Evolutionary conservation across 2,113 vertebrate genomes (phyloP).

Genomic region (Malurus alboscapulatus): DNA sequence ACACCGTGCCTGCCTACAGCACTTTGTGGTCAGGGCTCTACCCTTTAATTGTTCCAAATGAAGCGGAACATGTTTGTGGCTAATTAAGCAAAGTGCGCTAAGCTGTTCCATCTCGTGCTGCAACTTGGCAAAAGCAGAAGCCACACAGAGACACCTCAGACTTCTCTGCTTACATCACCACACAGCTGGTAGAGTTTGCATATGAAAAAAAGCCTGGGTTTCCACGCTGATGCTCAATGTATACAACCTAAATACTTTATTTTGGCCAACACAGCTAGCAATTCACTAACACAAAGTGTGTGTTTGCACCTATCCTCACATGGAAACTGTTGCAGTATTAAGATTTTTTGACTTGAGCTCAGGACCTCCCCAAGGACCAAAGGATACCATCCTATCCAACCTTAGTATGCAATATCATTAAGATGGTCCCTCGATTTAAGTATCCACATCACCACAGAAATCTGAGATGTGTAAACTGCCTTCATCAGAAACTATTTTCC

Average conservation of each 20-base stretch:
- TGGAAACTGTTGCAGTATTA: background rate
- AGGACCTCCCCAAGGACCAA: background rate
- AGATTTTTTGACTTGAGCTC: background rate
- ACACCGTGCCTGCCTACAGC: conserved; percentile 8
- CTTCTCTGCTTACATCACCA: background rate
- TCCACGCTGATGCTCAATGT: background rate
- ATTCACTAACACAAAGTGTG: rapidly evolving
- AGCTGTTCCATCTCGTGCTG: conserved; percentile 12
- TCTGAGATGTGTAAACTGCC: background rate
- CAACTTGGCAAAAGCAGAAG: background rate
- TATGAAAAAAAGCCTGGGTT: background rate
- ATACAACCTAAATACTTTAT: background rate
- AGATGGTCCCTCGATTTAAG: background rate
- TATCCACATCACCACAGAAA: background rate
- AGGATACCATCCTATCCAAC: background rate
- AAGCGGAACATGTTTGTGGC: conserved; percentile 57
- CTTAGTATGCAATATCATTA: rapidly evolving
- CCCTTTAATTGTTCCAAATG: conserved; percentile 44
- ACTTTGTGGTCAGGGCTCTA: conserved; percentile 35
- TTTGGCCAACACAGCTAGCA: background rate
- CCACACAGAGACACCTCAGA: background rate
- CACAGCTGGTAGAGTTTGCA: background rate
- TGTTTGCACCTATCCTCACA: background rate
- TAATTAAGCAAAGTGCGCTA: background rate
- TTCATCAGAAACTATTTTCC: background rate